Base-by-base conservation (phyloP, 2,888 invertebrate genomes). In the Drosophila borealis region DNA sequence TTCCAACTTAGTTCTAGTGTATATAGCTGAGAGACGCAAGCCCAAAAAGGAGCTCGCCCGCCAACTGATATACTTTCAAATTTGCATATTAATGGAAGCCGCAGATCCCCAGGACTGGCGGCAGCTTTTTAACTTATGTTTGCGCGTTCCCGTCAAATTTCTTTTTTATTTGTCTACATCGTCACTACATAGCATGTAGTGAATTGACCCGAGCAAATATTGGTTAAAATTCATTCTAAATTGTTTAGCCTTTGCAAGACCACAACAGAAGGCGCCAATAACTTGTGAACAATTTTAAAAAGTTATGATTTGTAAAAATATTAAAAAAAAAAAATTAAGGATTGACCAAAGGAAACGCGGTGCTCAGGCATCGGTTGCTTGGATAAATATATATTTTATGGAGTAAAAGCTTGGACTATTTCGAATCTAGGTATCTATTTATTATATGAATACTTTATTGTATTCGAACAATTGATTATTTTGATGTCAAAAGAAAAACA, bases 41-140 rank as follows among this genome's bases (percentile, higher is more conserved):
- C 34, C 9, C 44, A 13, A 29, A 61, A 44, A 11, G 37, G 13
- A 45, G 6, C 33, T 17, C 29, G 29, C 19, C 21, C n/a, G 45
- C 44, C 54, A 68, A 54, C 73, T 73, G 68, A 73, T 59, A 60
- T 49, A 67, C 60, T 68, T 64, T 80, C 64, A 61, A 72, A 80
- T 77, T 69, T 77, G 50, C 80, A 77, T 72, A 50, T 69, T 72
- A 80, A 77, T 80, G 78, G 72, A 69, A 45, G 59, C 9, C 44
- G 13, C 19, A 48, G 2, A 34, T 25, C 45, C 33, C 14, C 37
- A 33, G 11, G 11, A 17, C n/a, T 11, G 25, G 2, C 17, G 17
- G 4, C 11, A 54, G 39, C 29, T 54, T 61, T 51, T 60, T 29
- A 51, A 53, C 11, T 19, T 60, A 53, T 60, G 51, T 19, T 13